Conservation (phyloP, 2,888 invertebrate species). For the Liopterus haemorrhoidalis region DNA sequence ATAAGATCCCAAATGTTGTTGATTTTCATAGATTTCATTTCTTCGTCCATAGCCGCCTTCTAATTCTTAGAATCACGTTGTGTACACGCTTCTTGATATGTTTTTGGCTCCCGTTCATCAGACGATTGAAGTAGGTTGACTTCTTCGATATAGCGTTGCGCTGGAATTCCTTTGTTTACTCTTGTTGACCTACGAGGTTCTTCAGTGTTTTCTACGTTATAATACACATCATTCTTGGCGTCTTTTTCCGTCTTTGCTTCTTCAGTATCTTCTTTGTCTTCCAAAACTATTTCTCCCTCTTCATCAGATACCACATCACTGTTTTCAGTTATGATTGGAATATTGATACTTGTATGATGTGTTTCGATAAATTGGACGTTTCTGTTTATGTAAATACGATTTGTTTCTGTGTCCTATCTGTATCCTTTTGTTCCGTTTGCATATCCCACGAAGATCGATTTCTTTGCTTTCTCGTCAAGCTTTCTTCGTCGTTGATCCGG, state of each 20-base stretch:
- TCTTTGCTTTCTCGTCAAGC: slow-evolving; percentile 9
- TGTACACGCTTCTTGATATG: slow-evolving; percentile 12
- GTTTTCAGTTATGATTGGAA: not conserved
- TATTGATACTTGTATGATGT: not conserved
- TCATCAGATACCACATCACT: not conserved
- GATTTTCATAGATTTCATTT: slow-evolving; percentile 26
- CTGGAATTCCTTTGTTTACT: slow-evolving; percentile 10
- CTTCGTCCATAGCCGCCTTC: slow-evolving; percentile 28
- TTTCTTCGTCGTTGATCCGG: slow-evolving; percentile 21
- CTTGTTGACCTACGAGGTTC: no score
- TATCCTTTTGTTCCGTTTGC: slow-evolving; percentile 2
- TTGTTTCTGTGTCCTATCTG: not conserved
- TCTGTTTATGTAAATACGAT: not conserved
- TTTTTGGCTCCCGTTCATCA: slow-evolving; percentile 18
- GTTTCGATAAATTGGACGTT: slow-evolving; percentile 4
- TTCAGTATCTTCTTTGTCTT: no score
- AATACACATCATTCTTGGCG: no score
- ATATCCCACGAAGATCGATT: slow-evolving; percentile 4
- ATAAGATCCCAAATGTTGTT: slow-evolving; percentile 34
- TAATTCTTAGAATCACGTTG: slow-evolving; percentile 18
- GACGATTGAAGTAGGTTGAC: slow-evolving; percentile 10
- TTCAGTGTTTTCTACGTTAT: no score
- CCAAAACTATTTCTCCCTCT: not conserved
- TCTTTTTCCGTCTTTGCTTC: no score
- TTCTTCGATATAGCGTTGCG: not conserved